A percentile compares a stretch with the other conserved stretches of the same genome.
phyloP scores from a whole-genome alignment of 1,140 invertebrate genomes.

The Drosophila simulans region DNA sequence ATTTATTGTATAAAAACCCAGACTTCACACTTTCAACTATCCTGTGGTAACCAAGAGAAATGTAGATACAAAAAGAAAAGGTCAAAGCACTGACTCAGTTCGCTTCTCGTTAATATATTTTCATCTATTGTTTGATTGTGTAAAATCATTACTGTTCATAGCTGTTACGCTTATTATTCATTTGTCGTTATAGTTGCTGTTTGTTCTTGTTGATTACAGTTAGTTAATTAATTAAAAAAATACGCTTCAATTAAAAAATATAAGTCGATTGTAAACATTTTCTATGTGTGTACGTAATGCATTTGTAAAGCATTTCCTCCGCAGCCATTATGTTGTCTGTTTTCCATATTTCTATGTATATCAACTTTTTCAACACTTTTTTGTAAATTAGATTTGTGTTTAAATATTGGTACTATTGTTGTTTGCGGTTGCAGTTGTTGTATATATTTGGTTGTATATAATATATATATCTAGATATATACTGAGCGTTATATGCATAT shows the following conservation, averaged over 20 bases:
- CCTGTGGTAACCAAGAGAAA: conserved; percentile 9
- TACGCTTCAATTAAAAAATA: conserved; percentile 58
- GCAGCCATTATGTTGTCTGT: conserved; percentile 32
- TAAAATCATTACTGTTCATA: conserved; percentile 17
- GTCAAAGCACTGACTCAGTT: conserved; percentile 15
- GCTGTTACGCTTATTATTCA: conserved; percentile 23
- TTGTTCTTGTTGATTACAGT: conserved; percentile 23
- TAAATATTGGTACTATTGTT: conserved; percentile 76
- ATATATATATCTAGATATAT: conserved; percentile 51
- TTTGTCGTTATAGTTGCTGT: conserved; percentile 32
- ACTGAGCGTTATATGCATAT: conserved; percentile 59
- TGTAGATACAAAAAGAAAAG: conserved; percentile 5
- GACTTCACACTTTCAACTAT: conserved; percentile 22
- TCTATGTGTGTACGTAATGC: conserved; percentile 49
- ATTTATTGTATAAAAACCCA: conserved; percentile 30
- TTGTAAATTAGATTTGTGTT: conserved; percentile 60
- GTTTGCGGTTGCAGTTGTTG: conserved; percentile 51
- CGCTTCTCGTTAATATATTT: conserved; percentile 26
- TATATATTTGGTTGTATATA: conserved; percentile 56
- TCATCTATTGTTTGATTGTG: conserved; percentile 54
- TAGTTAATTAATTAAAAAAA: conserved; percentile 50
- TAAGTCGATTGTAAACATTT: conserved; percentile 55
- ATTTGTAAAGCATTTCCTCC: conserved; percentile 43
- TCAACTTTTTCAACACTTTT: conserved; percentile 35
- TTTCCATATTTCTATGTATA: conserved; percentile 52